phyloP scores from a whole-genome alignment of 2,888 invertebrate genomes.

The Drosophila hamatofila region DNA sequence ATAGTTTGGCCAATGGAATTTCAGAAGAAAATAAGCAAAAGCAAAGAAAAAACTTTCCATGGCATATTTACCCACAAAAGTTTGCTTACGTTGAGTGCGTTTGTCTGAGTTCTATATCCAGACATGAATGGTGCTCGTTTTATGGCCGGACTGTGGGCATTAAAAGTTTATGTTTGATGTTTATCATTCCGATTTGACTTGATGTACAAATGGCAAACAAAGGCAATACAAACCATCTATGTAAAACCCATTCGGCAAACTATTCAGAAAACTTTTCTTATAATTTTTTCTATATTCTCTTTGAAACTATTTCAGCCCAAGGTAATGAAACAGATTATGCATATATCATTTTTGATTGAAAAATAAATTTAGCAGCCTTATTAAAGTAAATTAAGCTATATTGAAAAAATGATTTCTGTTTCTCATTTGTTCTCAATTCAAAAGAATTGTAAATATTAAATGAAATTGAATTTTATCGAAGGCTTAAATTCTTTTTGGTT shows the following conservation, averaged over 20 bases:
- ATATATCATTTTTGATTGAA: neutral
- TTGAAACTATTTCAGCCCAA: neutral
- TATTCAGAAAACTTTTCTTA: neutral
- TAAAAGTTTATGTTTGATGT: constrained; percentile 10
- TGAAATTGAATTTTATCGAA: neutral
- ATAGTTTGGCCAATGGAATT: constrained; percentile 10
- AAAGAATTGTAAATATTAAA: neutral
- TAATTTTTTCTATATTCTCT: neutral
- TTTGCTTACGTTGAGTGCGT: constrained; percentile 20
- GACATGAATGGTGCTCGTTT: constrained; percentile 2
- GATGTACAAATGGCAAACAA: neutral
- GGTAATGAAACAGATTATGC: neutral
- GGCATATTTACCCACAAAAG: constrained; percentile 28
- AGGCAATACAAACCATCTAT: neutral
- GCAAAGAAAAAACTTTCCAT: constrained; percentile 56
- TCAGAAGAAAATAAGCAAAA: constrained; percentile 12
- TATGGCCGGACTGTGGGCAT: constrained; percentile 13
- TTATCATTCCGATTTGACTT: constrained; percentile 4
- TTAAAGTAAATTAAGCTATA: neutral
- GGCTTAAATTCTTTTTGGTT: neutral
- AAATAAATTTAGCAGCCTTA: neutral
- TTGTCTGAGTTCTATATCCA: constrained; percentile 12
- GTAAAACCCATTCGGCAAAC: neutral
- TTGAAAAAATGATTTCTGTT: neutral
- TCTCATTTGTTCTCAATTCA: neutral